phyloP scores from a whole-genome alignment of 2,113 vertebrate genomes.

The Callospermophilus lateralis region DNA sequence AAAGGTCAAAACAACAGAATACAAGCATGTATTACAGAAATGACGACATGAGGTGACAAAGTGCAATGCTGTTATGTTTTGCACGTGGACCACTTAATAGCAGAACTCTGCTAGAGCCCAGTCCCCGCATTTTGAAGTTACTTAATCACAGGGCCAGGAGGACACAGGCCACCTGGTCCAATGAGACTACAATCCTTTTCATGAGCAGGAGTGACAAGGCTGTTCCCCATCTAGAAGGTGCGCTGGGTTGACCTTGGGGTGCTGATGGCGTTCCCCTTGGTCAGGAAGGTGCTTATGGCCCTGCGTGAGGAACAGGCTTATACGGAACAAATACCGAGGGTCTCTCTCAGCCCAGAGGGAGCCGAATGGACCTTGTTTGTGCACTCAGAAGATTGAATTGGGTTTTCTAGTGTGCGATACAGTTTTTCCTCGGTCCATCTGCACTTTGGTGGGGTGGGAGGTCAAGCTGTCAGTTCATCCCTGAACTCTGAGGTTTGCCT shows the following conservation, averaged over 20 bases:
- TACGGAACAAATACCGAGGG: neutral
- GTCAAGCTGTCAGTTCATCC: neutral
- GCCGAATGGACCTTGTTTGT: neutral
- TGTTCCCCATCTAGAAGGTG: neutral
- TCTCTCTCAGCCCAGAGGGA: neutral
- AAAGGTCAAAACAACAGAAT: neutral
- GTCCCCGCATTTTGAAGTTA: neutral
- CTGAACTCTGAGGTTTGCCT: neutral
- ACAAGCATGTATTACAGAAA: neutral
- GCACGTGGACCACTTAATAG: neutral
- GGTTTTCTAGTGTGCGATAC: neutral
- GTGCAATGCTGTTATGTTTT: neutral
- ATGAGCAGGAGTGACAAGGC: neutral
- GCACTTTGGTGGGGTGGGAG: neutral
- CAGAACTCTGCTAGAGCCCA: neutral
- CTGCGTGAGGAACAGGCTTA: neutral
- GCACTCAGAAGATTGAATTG: neutral
- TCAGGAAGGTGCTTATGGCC: neutral
- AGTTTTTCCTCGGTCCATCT: neutral
- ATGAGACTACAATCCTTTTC: neutral
- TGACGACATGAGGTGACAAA: neutral
- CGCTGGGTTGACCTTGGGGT: accelerated
- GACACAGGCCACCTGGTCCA: neutral
- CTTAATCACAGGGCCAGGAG: neutral
- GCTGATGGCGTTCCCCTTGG: neutral